These are phyloP conservation scores for Stenurella melanura DNA, from an alignment of 2,888 invertebrate species.

Conservation along the genomic window DNA sequence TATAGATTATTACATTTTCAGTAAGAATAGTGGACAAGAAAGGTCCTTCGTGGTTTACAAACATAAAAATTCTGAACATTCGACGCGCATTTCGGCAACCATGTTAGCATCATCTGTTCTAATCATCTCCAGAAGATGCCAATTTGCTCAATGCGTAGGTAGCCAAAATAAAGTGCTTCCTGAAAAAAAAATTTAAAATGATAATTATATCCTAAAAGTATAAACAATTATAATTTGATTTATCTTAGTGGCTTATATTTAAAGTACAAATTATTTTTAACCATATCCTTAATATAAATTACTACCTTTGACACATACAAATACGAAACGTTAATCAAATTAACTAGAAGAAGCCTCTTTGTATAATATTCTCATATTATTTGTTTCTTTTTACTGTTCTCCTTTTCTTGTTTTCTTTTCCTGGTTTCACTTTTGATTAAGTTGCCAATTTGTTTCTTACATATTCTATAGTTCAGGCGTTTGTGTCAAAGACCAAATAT, in stretches of 20 bases:
- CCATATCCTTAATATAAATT: background rate
- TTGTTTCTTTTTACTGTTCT: background rate
- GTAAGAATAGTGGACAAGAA: no score
- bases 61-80: no score
- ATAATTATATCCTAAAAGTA: no score
- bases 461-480: background rate
- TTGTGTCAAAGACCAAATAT: no score
- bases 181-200: no score
- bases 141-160: no score
- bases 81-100: no score
- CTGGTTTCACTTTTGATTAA: background rate
- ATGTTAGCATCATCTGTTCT: no score
- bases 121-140: no score
- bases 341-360: background rate
- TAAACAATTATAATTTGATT: background rate
- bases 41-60: no score
- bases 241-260: background rate
- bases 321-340: background rate
- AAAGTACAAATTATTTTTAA: background rate
- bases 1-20: no score
- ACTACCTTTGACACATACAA: slow-evolving; percentile 2
- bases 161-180: no score
- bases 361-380: slow-evolving; percentile 7
- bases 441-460: background rate
- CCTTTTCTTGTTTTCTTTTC: background rate